Evolutionary conservation across 2,113 vertebrate genomes (phyloP).

Genomic region (Albula glossodonta): DNA sequence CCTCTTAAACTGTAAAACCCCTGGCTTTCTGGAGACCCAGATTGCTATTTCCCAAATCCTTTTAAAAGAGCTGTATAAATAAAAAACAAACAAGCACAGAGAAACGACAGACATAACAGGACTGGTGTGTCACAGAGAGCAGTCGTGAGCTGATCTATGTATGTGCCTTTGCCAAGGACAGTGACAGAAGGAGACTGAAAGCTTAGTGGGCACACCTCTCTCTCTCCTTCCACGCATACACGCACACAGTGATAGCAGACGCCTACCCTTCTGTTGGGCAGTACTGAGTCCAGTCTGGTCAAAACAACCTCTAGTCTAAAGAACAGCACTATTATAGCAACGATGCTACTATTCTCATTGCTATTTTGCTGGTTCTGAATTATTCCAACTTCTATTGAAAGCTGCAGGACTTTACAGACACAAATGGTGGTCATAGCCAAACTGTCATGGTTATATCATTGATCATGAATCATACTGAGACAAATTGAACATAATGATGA

Average conservation of each 20-base stretch:
- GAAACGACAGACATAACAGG: neutral
- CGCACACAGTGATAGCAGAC: neutral
- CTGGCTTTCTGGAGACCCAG: no score
- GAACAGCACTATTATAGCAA: neutral
- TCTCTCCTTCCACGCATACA: neutral
- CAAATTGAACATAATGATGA: no score
- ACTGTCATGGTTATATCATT: no score
- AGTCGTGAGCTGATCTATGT: neutral
- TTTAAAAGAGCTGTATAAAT: neutral
- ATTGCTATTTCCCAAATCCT: neutral
- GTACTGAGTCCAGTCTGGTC: neutral
- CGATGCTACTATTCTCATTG: neutral
- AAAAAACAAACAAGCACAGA: neutral
- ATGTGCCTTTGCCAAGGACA: conserved; percentile 1
- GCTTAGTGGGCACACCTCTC: neutral
- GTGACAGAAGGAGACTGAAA: neutral
- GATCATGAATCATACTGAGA: no score
- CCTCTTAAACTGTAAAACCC: no score
- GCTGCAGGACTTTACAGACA: no score
- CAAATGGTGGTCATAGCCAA: no score
- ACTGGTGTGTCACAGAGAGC: neutral
- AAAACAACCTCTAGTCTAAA: neutral
- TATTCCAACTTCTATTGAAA: no score
- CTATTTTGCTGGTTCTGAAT: no score
- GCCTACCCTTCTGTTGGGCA: neutral